Conservation (phyloP, 2,888 invertebrate genomes). For the Mellilla xanthometata region DNA sequence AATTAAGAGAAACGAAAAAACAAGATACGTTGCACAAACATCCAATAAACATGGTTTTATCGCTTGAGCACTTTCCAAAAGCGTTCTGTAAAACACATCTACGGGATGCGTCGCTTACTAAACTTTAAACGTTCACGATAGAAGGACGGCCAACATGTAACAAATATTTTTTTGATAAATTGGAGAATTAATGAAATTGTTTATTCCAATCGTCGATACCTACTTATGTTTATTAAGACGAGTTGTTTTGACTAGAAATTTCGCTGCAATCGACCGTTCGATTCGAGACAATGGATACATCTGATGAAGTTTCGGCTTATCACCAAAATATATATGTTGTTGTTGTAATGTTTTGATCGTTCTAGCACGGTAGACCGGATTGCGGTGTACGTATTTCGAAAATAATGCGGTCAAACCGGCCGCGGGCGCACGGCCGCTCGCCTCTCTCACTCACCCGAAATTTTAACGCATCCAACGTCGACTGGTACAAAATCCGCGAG, state of each 20-base stretch:
- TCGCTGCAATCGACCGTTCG: conserved; percentile 29
- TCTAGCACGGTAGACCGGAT: conserved; percentile 75
- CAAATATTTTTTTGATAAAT: background rate
- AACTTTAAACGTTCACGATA: background rate
- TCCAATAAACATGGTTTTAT: conserved; percentile 56
- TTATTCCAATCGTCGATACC: conserved; percentile 18
- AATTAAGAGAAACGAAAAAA: conserved; percentile 49
- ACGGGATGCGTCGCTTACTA: conserved; percentile 51
- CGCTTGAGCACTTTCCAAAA: conserved; percentile 68
- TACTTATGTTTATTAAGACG: conserved; percentile 24
- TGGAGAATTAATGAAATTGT: background rate
- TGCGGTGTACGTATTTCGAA: conserved; percentile 79
- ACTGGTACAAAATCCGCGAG: conserved; percentile 67
- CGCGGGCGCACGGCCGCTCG: conserved; percentile 69
- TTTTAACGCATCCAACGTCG: conserved; percentile 80
- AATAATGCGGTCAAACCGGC: conserved; percentile 82
- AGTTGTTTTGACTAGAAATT: conserved; percentile 24
- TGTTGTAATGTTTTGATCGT: conserved; percentile 79
- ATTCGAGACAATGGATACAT: conserved; percentile 37
- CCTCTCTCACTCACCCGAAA: conserved; percentile 80
- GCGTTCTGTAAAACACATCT: conserved; percentile 77
- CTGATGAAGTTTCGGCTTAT: conserved; percentile 44
- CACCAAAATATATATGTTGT: conserved; percentile 62
- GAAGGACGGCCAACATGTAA: background rate
- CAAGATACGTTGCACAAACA: conserved; percentile 51